Percentiles rank a stretch among this genome's conserved stretches.
Evolutionary conservation across 2,888 invertebrate genomes (phyloP).

Genomic region (Parnassius mnemosyne): DNA sequence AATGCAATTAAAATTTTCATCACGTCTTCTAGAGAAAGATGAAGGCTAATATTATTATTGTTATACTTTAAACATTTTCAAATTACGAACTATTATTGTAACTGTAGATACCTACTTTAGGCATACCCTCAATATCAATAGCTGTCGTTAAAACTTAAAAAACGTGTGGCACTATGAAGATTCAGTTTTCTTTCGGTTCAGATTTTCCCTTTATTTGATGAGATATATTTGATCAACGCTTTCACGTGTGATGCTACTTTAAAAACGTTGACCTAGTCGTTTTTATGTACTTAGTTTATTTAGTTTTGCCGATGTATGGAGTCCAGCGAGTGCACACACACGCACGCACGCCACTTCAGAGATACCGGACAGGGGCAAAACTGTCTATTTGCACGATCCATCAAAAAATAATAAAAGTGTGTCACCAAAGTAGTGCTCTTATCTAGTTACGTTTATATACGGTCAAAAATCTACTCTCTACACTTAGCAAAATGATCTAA

Average conservation of each 20-base stretch:
- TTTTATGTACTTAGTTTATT: slow-evolving; percentile 60
- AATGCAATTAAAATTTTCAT: too few relatives aligned
- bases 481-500: too few relatives aligned
- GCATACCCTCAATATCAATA: neutral
- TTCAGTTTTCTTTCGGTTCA: slow-evolving; percentile 31
- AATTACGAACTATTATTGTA: too few relatives aligned
- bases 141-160: slow-evolving; percentile 5
- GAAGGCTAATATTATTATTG: too few relatives aligned
- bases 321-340: slow-evolving; percentile 17
- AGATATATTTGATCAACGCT: slow-evolving; percentile 71
- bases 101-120: too few relatives aligned
- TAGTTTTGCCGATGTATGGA: slow-evolving; percentile 43
- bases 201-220: slow-evolving; percentile 66
- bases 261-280: slow-evolving; percentile 71
- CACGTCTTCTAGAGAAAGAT: too few relatives aligned
- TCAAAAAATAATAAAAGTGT: slow-evolving; percentile 58
- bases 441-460: slow-evolving; percentile 42
- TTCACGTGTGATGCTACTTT: slow-evolving; percentile 71
- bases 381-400: slow-evolving; percentile 51
- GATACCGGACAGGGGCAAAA: slow-evolving; percentile 33
- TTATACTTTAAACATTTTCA: too few relatives aligned
- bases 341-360: slow-evolving; percentile 25
- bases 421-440: slow-evolving; percentile 58
- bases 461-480: too few relatives aligned
- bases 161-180: slow-evolving; percentile 1